A percentile compares a stretch with the other conserved stretches of the same genome.
Evolutionary conservation across 30 jellyfish, hydroid and myxozoan genomes (phyloP).

Genomic region (Phacellophora camtschatica): DNA sequence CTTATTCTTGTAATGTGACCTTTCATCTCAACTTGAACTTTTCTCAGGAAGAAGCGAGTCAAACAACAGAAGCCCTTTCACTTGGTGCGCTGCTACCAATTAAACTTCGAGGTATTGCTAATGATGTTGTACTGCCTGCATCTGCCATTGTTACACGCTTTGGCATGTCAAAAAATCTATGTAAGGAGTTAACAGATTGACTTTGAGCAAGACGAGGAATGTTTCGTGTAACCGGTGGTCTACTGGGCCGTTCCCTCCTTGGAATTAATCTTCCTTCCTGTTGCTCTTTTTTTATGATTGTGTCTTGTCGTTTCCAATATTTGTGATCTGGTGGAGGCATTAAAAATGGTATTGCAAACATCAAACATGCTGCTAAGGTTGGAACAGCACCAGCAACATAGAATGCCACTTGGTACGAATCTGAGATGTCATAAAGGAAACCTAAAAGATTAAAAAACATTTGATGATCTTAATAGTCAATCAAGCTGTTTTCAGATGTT

Average conservation of each 20-base stretch:
- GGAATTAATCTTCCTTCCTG: constrained; percentile 41
- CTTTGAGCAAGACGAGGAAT: constrained; percentile 75
- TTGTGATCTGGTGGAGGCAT: constrained; percentile 96
- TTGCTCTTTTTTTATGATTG: constrained; percentile 43
- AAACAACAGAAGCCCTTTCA: constrained; percentile 63
- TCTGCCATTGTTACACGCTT: constrained; percentile 84
- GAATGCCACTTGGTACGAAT: constrained; percentile 96
- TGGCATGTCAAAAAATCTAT: constrained; percentile 77
- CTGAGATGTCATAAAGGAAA: constrained; percentile 77
- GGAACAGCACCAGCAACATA: constrained; percentile 99
- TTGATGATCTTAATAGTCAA: too few relatives aligned
- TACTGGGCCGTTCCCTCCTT: constrained; percentile 17
- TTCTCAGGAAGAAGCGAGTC: not conserved
- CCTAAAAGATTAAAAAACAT: constrained; percentile 56
- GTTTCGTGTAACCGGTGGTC: constrained; percentile 43
- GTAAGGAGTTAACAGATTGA: constrained; percentile 76
- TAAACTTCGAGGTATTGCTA: constrained; percentile 67
- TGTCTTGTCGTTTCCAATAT: constrained; percentile 77
- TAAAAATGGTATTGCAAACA: constrained; percentile 93
- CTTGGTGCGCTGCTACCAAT: constrained; percentile 2
- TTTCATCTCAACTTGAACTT: not conserved
- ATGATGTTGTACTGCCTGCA: constrained; percentile 90
- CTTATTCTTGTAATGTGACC: not conserved
- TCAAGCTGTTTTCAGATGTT: too few relatives aligned
- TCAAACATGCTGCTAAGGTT: constrained; percentile 80